These are phyloP conservation scores for Ochropleura leucogaster DNA, from an alignment of 2,888 invertebrate genomes.

Conservation along the genomic window DNA sequence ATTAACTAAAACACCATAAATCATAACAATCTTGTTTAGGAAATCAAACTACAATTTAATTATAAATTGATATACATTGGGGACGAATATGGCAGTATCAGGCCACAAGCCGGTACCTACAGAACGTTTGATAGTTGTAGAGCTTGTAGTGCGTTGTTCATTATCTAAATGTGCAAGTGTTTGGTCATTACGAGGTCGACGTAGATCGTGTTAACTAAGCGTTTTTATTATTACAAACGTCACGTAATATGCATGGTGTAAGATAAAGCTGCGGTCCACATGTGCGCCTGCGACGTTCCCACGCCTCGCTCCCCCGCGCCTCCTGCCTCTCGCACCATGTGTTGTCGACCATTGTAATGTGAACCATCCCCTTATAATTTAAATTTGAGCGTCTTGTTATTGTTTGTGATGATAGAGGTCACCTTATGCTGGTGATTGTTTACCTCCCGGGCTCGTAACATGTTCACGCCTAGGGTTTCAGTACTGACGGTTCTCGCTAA, in stretches of 20 bases:
- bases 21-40: conserved; percentile 46
- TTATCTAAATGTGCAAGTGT: conserved; percentile 79
- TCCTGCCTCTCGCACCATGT: conserved; percentile 75
- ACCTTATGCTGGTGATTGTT: conserved; percentile 73
- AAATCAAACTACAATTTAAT: conserved; percentile 46
- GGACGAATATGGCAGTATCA: conserved; percentile 26
- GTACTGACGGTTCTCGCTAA: conserved; percentile 81
- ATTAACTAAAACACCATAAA: conserved; percentile 39
- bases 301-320: conserved; percentile 75
- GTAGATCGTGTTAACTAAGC: conserved; percentile 83
- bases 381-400: conserved; percentile 59
- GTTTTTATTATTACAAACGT: conserved; percentile 85
- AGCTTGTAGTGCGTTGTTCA: conserved; percentile 62
- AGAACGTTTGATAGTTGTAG: conserved; percentile 21
- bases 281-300: conserved; percentile 86
- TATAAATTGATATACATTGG: conserved; percentile 29
- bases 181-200: conserved; percentile 77
- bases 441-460: conserved; percentile 86
- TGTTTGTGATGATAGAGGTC: conserved; percentile 68
- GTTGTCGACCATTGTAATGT: conserved; percentile 77
- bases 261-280: conserved; percentile 89
- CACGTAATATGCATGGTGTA: conserved; percentile 81
- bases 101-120: not conserved
- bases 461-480: conserved; percentile 87
- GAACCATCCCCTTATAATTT: conserved; percentile 72